Base-by-base conservation (phyloP, 2,888 invertebrate genomes). In the Apodemia hepburni region DNA sequence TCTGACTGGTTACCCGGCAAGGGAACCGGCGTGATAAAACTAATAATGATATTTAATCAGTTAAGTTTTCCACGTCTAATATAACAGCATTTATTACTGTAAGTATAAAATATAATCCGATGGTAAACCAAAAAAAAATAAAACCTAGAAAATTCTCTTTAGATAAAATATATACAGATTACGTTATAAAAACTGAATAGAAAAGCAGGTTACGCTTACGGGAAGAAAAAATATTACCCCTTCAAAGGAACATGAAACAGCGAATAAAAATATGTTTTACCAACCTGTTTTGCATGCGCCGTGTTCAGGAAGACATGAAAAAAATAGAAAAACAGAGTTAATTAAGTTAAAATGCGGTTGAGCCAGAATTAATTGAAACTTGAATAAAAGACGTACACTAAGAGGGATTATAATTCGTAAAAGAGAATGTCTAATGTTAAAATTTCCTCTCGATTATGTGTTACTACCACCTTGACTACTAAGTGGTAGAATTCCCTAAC, bases 241-340 rank as follows among this genome's bases (percentile, higher is more conserved):
- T 54, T 45, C 11, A 54, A 54, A 54, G 54, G 1, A 54, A 54
- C 54, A 54, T 54, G 54, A 54, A 54, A 54, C 51, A 18, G 51
- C 11, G 27, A 27, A 54, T 22, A 54, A 54, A 54, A 27, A 45
- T 45, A 15, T 45, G n/a, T 45, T 45, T 27, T 54, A 54, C 54
- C 54, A 54, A 54, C 54, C 54, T 54, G 71, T 71, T 76, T 70
- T 67, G 65, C 67, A 66, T 63, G 42, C 42, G 22, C 59, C 42
- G 27, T 29, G 61, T 66, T 42, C 51, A 47, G 61, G 45, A 47
- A 61, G 67, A 65, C 73, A 73, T 75, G 71, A 47, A 61, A 61
- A 22, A 18, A 18, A 71, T 75, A 73, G 64, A 64, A 68, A 70
- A 67, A 71, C 57, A 62, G 64, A 62, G 61, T 70, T 68, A 68